These are phyloP conservation scores for Morpho helenor DNA, from an alignment of 2,888 invertebrate species.

Conservation along the genomic window DNA sequence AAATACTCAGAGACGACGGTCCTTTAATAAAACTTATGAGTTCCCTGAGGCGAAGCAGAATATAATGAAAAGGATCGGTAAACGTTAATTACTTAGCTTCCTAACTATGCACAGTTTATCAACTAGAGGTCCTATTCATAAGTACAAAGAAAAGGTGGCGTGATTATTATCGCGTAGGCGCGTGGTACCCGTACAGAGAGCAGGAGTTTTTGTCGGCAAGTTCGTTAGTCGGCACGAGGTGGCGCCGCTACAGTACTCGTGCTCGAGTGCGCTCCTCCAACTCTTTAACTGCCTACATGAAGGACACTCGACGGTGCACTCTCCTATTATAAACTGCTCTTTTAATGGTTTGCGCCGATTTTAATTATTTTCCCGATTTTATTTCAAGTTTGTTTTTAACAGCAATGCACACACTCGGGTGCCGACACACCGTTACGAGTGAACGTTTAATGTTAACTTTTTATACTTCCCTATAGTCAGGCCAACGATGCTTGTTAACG, in stretches of 20 bases:
- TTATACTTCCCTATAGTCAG: constrained; percentile 13
- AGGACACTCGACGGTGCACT: constrained; percentile 72
- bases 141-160: constrained; percentile 43
- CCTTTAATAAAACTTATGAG: constrained; percentile 19
- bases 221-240: constrained; percentile 72
- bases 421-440: constrained; percentile 12
- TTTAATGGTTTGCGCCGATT: constrained; percentile 74
- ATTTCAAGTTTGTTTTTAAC: constrained; percentile 41
- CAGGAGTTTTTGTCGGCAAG: constrained; percentile 66
- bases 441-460: constrained; percentile 19
- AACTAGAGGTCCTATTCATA: constrained; percentile 41
- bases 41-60: constrained; percentile 5
- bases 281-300: constrained; percentile 79
- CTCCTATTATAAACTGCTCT: constrained; percentile 78
- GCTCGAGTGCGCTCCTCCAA: constrained; percentile 72
- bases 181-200: constrained; percentile 37
- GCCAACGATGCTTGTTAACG: constrained; percentile 8
- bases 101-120: constrained; percentile 33
- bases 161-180: constrained; percentile 34
- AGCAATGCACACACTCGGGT: constrained; percentile 24
- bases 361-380: constrained; percentile 70
- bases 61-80: constrained; percentile 15
- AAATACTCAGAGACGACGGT: constrained; percentile 19
- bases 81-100: constrained; percentile 28
- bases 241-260: constrained; percentile 71